Evolutionary conservation across 2,888 invertebrate genomes (phyloP).

Genomic region (Homarus gammarus): DNA sequence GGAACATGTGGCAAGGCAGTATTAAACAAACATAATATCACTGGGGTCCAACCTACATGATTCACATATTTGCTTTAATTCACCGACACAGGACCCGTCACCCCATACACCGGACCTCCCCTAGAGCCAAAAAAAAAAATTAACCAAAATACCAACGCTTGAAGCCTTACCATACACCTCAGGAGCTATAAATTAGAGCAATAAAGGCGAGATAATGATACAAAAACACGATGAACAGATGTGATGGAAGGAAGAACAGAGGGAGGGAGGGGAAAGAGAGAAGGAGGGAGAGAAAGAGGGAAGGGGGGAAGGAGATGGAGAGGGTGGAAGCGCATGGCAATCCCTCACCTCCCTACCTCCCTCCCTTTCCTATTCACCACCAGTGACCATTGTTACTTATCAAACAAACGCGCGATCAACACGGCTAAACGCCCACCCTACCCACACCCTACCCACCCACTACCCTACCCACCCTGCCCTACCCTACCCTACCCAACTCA

Average conservation of each 20-base stretch:
- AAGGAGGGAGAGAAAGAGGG: constrained; percentile 30
- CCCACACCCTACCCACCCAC: too few species aligned
- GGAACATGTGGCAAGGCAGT: constrained; percentile 26
- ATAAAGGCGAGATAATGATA: too few species aligned
- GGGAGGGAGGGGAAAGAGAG: too few species aligned
- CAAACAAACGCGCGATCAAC: constrained; percentile 60
- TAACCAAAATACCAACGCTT: too few species aligned
- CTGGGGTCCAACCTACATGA: background rate
- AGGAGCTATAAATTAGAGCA: too few species aligned
- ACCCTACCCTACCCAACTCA: background rate
- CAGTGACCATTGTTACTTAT: constrained; percentile 51
- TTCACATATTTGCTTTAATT: background rate
- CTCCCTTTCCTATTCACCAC: constrained; percentile 25
- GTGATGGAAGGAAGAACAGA: constrained; percentile 25
- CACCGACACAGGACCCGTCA: constrained; percentile 1
- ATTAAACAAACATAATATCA: constrained; percentile 35
- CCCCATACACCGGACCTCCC: background rate
- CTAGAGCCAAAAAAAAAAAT: too few species aligned
- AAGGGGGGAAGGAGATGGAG: too few species aligned
- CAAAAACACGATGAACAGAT: too few species aligned
- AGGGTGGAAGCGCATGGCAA: constrained; percentile 19
- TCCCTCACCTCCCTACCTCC: background rate
- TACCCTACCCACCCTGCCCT: too few species aligned
- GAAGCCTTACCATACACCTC: too few species aligned
- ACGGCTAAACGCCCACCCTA: constrained; percentile 46